Evolutionary conservation across 2,888 invertebrate genomes (phyloP).

Genomic region (Ormyrus nitidulus): DNA sequence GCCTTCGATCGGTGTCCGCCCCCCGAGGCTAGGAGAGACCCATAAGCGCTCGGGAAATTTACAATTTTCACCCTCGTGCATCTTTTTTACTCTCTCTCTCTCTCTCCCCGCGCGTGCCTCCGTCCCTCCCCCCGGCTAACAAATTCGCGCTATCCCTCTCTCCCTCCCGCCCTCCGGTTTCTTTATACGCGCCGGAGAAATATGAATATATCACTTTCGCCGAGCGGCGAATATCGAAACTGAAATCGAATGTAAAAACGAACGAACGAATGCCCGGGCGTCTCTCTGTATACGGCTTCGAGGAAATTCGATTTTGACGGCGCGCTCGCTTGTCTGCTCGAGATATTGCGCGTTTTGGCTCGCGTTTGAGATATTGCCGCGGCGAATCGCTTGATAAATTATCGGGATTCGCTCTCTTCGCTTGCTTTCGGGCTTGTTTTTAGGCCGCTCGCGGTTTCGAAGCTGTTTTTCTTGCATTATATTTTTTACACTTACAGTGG

Average conservation of each 20-base stretch:
- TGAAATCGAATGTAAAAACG: constrained; percentile 44
- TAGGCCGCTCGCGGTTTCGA: too few relatives aligned
- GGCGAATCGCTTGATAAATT: too few relatives aligned
- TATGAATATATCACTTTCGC: constrained; percentile 33
- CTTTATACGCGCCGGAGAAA: constrained; percentile 28
- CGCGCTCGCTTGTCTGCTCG: too few relatives aligned
- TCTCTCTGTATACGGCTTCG: too few relatives aligned
- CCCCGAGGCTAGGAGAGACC: constrained; percentile 31
- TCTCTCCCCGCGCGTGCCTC: background rate
- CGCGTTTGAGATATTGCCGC: too few relatives aligned
- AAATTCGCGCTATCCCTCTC: constrained; percentile 7
- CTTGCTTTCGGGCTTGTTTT: too few relatives aligned
- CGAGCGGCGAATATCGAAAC: background rate
- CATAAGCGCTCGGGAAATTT: constrained; percentile 47
- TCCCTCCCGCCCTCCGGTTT: background rate
- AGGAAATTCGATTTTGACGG: too few relatives aligned
- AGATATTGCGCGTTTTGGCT: too few relatives aligned
- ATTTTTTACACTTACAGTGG: too few relatives aligned
- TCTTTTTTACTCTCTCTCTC: background rate
- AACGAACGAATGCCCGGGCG: constrained; percentile 16
- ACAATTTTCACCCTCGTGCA: constrained; percentile 44
- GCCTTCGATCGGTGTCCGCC: background rate
- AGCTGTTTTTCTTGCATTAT: too few relatives aligned
- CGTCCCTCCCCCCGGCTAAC: too few relatives aligned
- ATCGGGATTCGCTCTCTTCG: too few relatives aligned